A percentile compares a stretch with the other conserved stretches of the same genome.
phyloP scores from a whole-genome alignment of 2,797 vertebrate species.

The Tokudaia tokunoshimensis region DNA sequence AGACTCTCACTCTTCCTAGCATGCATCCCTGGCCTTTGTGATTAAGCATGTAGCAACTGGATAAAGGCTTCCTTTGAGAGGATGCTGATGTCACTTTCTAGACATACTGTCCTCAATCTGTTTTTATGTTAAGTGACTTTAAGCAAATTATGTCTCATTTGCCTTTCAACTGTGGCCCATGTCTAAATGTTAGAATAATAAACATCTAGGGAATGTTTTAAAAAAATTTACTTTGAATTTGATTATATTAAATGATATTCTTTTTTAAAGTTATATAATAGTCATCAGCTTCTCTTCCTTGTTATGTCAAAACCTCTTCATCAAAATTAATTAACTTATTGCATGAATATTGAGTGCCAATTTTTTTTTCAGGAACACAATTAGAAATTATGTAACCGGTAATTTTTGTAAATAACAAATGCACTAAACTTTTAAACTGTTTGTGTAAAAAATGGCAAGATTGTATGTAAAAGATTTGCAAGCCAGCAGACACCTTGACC shows the following conservation, averaged over 20 bases:
- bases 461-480: not conserved
- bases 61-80: not conserved
- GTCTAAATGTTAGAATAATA: slow-evolving; percentile 20
- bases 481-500: not conserved
- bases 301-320: not conserved
- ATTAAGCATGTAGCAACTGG: not conserved
- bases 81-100: not conserved
- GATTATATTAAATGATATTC: not conserved
- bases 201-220: not conserved
- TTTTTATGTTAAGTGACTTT: slow-evolving; percentile 4
- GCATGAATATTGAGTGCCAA: not conserved
- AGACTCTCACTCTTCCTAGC: not conserved
- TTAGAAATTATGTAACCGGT: not conserved
- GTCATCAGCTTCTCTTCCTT: not conserved
- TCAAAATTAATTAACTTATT: slow-evolving; percentile 12
- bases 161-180: not conserved
- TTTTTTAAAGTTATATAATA: not conserved
- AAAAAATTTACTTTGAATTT: slow-evolving; percentile 37
- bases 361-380: slow-evolving; percentile 22
- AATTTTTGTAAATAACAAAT: not conserved
- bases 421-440: slow-evolving; percentile 36
- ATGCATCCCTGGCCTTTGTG: not conserved
- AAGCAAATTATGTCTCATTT: not conserved
- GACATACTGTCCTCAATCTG: slow-evolving; percentile 16
- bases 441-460: not conserved